Conservation (phyloP, 2,888 invertebrate genomes). For the Polietes domitor region DNA sequence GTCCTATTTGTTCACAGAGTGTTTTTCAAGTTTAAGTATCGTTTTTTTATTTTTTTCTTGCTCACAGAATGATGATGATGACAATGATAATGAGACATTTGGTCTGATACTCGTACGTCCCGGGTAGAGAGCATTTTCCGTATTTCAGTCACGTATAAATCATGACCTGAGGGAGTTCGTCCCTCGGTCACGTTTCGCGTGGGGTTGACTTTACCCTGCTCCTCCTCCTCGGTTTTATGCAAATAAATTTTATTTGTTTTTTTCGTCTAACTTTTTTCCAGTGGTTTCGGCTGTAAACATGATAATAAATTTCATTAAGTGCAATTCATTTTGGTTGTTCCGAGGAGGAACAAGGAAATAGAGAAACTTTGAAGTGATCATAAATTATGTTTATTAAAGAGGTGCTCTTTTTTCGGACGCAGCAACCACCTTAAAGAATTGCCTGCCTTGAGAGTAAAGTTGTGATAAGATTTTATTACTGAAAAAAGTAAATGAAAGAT, state of each 20-base stretch:
- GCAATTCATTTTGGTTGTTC: slow-evolving; percentile 34
- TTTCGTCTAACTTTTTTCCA: slow-evolving; percentile 3
- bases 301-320: slow-evolving; percentile 56
- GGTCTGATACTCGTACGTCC: not conserved
- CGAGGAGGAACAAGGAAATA: slow-evolving; percentile 3
- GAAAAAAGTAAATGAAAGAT: no score
- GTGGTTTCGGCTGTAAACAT: slow-evolving; percentile 44
- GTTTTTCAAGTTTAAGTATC: slow-evolving; percentile 30
- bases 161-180: slow-evolving; percentile 44
- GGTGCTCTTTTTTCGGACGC: not conserved
- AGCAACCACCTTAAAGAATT: no score
- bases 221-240: slow-evolving; percentile 12
- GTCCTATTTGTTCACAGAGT: slow-evolving; percentile 26
- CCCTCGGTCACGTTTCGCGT: not conserved
- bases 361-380: slow-evolving; percentile 49
- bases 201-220: not conserved
- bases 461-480: no score
- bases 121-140: not conserved
- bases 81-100: slow-evolving; percentile 45
- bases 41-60: slow-evolving; percentile 9
- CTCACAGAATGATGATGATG: slow-evolving; percentile 9
- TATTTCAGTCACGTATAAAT: slow-evolving; percentile 57
- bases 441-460: no score
- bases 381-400: slow-evolving; percentile 51
- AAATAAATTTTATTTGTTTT: slow-evolving; percentile 3